Base-by-base conservation (phyloP, 2,888 invertebrate genomes). In the Scaptomyza flava region DNA sequence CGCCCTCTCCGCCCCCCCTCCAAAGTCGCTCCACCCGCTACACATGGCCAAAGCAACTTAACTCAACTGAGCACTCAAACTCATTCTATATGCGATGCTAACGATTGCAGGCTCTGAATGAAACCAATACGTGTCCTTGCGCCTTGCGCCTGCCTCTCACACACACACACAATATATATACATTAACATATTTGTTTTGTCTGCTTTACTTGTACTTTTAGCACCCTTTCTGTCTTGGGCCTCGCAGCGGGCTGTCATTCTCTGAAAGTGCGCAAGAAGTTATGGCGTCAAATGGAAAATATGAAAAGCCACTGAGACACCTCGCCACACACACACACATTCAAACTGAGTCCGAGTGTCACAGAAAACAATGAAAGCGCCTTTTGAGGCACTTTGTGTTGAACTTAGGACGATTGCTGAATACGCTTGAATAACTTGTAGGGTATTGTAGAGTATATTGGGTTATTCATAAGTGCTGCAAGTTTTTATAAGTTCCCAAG, bases 101-200 rank as follows among this genome's bases (percentile, higher is more conserved):
- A 81, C 88, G 86, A 85, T 87, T 87, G 82, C 88, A 54, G 72
- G 62, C 75, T 69, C 75, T 69, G 36, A 6, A 20, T 34, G 79
- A 84, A 83, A 83, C 84, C 89, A 83, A 83, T 83, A 83, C 87
- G 84, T 88, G 83, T 83, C 82, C 74, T 75, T 66, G 58, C 62
- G 70, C 82, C 74, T 75, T 66, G 58, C 62, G 70, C 53, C 54
- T 45, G 23, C 23, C 60, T 4, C 9, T 5, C 6, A 2, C 9
- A 34, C 33, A 3, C 17, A 34, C 6, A 2, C 9, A 34, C 33
- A 3, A 1, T 12, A 53, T 71, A 66, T 27, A 71, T 75, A 89
- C 89, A 88, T 83, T 89, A 89, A 83, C 89, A 89, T 83, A 89
- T 89, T 83, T 89, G 84, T 78, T 84, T 89, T 78, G 84, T 89